A percentile compares a stretch with the other conserved stretches of the same genome.
phyloP scores from a whole-genome alignment of 2,888 invertebrate genomes.

The Nezara viridula region DNA sequence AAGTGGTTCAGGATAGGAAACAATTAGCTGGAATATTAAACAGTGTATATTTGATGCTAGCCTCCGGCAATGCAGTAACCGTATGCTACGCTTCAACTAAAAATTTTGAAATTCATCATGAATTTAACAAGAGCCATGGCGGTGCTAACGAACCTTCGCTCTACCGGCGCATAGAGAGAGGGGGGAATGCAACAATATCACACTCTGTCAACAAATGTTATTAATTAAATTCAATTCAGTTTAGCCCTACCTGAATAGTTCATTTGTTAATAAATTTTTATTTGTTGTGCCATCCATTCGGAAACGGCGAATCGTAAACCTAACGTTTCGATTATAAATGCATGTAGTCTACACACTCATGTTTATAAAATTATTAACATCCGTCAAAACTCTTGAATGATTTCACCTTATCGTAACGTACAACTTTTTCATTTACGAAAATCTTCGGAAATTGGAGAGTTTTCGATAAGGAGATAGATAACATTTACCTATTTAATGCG shows the following conservation, averaged over 20 bases:
- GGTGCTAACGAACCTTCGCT: neutral
- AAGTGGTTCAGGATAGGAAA: conserved; percentile 31
- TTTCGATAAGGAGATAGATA: too few relatives aligned
- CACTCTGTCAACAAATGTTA: neutral
- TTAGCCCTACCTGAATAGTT: neutral
- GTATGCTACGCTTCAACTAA: neutral
- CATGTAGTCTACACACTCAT: too few relatives aligned
- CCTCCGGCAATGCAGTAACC: neutral
- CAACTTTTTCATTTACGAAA: too few relatives aligned
- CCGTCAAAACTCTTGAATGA: too few relatives aligned
- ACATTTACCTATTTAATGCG: too few relatives aligned
- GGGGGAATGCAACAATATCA: conserved; percentile 11
- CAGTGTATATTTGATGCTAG: conserved; percentile 38
- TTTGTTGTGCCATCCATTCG: neutral
- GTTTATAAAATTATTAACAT: too few relatives aligned
- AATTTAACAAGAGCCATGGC: neutral
- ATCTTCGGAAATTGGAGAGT: too few relatives aligned
- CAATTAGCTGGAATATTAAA: conserved; percentile 37
- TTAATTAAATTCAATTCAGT: conserved; percentile 27
- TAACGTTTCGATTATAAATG: neutral
- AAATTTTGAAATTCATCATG: conserved; percentile 41
- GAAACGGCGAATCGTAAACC: neutral
- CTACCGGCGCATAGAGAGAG: conserved; percentile 19
- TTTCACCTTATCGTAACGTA: too few relatives aligned
- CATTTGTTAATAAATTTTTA: neutral